Evolutionary conservation across 2,797 vertebrate genomes (phyloP), one percentile per base, ranked within the genome.

Genomic region (Pitangus sulphuratus): DNA sequence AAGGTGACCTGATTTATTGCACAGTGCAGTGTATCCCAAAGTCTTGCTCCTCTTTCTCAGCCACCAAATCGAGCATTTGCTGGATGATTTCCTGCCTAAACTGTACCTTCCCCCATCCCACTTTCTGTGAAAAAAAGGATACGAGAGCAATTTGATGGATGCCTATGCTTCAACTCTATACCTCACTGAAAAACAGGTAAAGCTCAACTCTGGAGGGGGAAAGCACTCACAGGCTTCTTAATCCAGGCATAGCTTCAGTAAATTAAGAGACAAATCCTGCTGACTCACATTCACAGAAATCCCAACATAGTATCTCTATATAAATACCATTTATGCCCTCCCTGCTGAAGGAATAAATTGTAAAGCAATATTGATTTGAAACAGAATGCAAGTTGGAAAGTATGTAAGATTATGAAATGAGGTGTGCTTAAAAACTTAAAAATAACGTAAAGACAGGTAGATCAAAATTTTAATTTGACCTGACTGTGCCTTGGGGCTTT

Each of bases 231-330:
- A 35, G 10, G 40, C 35, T 75, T 48, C 72, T 71, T 84, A 78
- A 90, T 61, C 24, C 65, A 37, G 53, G 24, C 60, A 77, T 7
- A 68, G 72, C 65, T 91, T 68, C 69, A 81, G 33, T 44, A 61
- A 84, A 9, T 81, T 64, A 82, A 80, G 44, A 84, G 39, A 70
- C 37, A 86, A 84, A 78, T 90, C 75, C 91, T 66, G 83, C 85
- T 97, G 94, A 95, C 65, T 96, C 91, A 91, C 6, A 3, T 17
- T 2, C 0, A 0, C 48, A 68, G 77, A 91, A 93, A 91, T 87
- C 69, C 65, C 79, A 65, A 4, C 12, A 7, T 16, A 47, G 20
- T 9, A 42, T 51, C 56, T 79, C 58, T 68, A 35, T 0, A 1
- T 22, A 26, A 44, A 60, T 42, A 54, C 13, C 33, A 65, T 13